Evolutionary conservation across 2,888 invertebrate genomes (phyloP).

Genomic region (Torymus auratus): DNA sequence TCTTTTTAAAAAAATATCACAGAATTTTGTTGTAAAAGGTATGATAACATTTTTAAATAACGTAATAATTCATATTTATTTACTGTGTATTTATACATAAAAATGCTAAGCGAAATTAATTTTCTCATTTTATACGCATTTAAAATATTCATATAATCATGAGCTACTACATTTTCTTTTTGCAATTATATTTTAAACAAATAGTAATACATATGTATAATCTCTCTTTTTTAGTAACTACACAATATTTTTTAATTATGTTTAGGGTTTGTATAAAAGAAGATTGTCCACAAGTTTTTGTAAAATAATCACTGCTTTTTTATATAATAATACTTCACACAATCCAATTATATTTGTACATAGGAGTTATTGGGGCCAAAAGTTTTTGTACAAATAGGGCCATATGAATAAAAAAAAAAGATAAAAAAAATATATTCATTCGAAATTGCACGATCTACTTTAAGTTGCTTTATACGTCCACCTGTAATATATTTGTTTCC

Average conservation of each 20-base stretch:
- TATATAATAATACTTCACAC: slow-evolving; percentile 20
- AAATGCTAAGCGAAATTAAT: no score
- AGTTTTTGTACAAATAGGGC: slow-evolving; percentile 56
- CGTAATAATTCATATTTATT: no score
- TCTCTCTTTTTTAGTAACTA: slow-evolving; percentile 11
- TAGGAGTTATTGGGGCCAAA: slow-evolving; percentile 54
- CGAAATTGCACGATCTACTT: slow-evolving; percentile 44
- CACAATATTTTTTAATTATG: slow-evolving; percentile 19
- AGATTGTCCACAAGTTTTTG: slow-evolving; percentile 35
- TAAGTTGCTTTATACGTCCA: slow-evolving; percentile 54
- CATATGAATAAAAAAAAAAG: slow-evolving; percentile 26
- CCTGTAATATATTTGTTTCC: slow-evolving; percentile 38
- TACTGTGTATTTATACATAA: no score
- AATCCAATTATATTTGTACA: slow-evolving; percentile 49
- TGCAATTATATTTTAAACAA: slow-evolving; percentile 13
- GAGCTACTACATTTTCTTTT: slow-evolving; percentile 29
- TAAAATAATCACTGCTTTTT: slow-evolving; percentile 48
- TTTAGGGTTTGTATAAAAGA: slow-evolving; percentile 39
- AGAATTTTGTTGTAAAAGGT: no score
- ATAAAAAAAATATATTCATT: slow-evolving; percentile 13
- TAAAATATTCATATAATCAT: background rate
- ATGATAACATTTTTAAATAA: no score
- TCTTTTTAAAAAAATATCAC: no score
- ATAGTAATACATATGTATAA: slow-evolving; percentile 29
- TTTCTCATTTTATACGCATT: background rate